These are phyloP conservation scores for Euleptes europaea DNA, from an alignment of 2,113 vertebrate species.

Conservation along the genomic window DNA sequence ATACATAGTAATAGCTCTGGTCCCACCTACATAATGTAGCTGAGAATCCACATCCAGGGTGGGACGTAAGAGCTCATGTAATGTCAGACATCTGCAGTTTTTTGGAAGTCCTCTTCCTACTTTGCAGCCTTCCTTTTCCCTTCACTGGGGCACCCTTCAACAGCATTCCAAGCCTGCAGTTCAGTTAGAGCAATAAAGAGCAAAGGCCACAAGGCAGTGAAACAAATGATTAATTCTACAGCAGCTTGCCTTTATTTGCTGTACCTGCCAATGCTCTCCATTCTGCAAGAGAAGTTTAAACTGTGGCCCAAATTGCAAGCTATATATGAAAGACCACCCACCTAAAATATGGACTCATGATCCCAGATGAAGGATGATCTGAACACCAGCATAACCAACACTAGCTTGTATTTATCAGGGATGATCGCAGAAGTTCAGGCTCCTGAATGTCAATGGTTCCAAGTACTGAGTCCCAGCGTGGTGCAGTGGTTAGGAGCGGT, in stretches of 20 bases:
- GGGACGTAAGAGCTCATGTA: fast-evolving
- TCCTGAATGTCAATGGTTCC: not conserved
- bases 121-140: not conserved
- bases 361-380: not conserved
- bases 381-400: not conserved
- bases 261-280: constrained; percentile 6
- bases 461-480: not conserved
- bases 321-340: not conserved
- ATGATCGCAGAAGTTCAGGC: not conserved
- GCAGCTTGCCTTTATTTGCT: not conserved
- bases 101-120: not conserved
- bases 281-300: not conserved
- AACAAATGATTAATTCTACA: constrained; percentile 16
- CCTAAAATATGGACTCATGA: not conserved
- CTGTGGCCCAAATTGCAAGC: not conserved
- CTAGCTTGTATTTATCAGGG: fast-evolving
- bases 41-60: not conserved
- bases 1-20: too few relatives aligned
- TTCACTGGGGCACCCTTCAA: constrained; percentile 38
- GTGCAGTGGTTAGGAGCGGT: too few relatives aligned
- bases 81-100: not conserved
- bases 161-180: constrained; percentile 39
- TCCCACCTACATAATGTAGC: constrained; percentile 51
- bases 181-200: constrained; percentile 28
- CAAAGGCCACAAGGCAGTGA: not conserved